Conservation (phyloP, 2,888 invertebrate genomes). For the Herminia tarsipennalis region DNA sequence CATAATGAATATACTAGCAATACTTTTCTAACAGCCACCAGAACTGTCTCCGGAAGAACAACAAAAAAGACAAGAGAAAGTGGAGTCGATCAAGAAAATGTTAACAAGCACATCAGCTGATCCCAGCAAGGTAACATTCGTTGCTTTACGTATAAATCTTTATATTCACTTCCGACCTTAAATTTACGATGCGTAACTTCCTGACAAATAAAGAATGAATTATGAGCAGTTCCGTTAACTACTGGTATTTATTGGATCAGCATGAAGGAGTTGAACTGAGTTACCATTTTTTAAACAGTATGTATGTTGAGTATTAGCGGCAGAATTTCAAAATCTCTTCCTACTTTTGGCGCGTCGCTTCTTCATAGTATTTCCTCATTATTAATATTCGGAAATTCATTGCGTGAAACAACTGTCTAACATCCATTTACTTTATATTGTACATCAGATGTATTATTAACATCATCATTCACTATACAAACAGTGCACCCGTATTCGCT, state of each 20-base stretch:
- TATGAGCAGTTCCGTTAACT: conserved; percentile 31
- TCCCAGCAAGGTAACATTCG: conserved; percentile 70
- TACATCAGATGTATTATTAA: conserved; percentile 16
- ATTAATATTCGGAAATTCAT: conserved; percentile 12
- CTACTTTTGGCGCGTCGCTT: conserved; percentile 18
- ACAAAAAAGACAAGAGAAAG: conserved; percentile 93
- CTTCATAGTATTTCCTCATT: conserved; percentile 24
- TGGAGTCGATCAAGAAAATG: conserved; percentile 96
- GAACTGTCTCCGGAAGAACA: conserved; percentile 94
- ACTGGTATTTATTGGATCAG: conserved; percentile 9
- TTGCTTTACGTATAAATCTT: conserved; percentile 12
- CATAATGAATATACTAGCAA: too few species aligned
- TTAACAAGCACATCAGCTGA: conserved; percentile 88
- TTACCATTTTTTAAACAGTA: conserved; percentile 7
- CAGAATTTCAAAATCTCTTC: conserved; percentile 2
- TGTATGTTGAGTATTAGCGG: not conserved
- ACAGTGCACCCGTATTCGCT: conserved; percentile 48
- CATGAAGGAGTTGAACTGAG: conserved; percentile 11
- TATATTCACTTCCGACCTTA: conserved; percentile 23
- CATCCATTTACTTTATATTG: conserved; percentile 5
- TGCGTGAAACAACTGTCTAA: conserved; percentile 1
- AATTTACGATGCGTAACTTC: conserved; percentile 31
- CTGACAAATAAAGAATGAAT: conserved; percentile 24
- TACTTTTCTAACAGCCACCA: conserved; percentile 87
- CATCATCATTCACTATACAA: conserved; percentile 25